Evolutionary conservation across 1,140 invertebrate species (phyloP), one percentile per base, ranked within the genome.

Genomic region (Magallana angulata): DNA sequence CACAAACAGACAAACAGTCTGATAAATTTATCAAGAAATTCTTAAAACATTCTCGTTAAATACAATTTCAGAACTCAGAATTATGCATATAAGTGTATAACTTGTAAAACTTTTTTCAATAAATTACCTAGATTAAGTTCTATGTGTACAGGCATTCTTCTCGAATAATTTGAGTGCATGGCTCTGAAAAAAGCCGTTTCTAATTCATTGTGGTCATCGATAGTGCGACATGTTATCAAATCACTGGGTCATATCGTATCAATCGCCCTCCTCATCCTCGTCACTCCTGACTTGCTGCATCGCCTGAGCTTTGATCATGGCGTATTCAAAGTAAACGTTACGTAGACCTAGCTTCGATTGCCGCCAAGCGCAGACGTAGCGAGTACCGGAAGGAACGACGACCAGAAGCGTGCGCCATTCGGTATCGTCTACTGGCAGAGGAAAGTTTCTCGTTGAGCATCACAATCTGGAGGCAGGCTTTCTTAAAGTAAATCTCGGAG

Each of bases 301-400:
- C 68, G 48, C 24, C 18, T 56, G 30, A 80, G 80, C 86, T 64
- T 89, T 88, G 58, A 84, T 87, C 36, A 88, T 87, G 36, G 90
- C 90, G 68, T 90, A 91, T 58, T 90, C 89, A 48, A 88, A 90
- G 30, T 91, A 91, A 85, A 88, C 88, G 71, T 90, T 90, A 12
- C 90, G 84, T 5, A 91, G 57, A 5, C 88, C 90, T 24, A 24
- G 18, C 18, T 56, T 91, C 90, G 0, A 91, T 87, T 14, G 90
- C 87, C 18, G 90, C 90, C 56, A 91, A 62, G 16, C 88, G 57
- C 5, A 91, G 80, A 7, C 90, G 81, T 6, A 90, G 62, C 56
- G 87, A 80, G 80, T 91, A 91, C 64, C 90, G 48, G 68, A 89
- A 91, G 57, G 87, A 85, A 7, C 87, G 64, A 8, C 85, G 89